Evolutionary conservation across 2,888 invertebrate genomes (phyloP), one percentile per base, ranked within the genome.

Genomic region (Tenthredo scrophulariae): DNA sequence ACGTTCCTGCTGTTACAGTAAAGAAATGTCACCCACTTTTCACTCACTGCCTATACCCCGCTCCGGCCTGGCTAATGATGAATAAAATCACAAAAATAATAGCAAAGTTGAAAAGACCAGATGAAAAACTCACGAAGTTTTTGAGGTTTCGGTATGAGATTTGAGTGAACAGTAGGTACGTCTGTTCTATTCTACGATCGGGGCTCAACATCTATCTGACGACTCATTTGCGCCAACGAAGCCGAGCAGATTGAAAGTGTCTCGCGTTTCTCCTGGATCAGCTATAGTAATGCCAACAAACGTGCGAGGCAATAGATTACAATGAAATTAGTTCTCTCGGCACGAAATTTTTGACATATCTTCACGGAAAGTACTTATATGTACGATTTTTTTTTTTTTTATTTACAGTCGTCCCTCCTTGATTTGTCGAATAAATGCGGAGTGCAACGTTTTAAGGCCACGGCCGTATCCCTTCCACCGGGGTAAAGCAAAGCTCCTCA

Each of bases 11-110:
- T 70, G 33, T 37, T 70, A 37, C 33, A 2, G 26, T 62, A n/a
- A 70, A 70, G 37, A 70, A 70, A 70, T 70, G 37, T 70, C 70
- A 70, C 29, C 70, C 33, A 70, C 70, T 70, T 33, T n/a, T 33
- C 70, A 70, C 70, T 70, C 70, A 70, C 70, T 70, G 70, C 37
- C 70, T 70, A 33, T 70, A 33, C 26, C 26, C 62, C 22, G 62
- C 26, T 62, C 10, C 62, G 26, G 26, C 62, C 9, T 62, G 62
- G 26, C 62, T 62, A 7, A 26, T 62, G 22, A 26, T 62, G 37
- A n/a, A 37, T 18, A 4, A 33, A 70, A 70, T 37, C 70, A 70
- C 18, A 37, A 70, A 37, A 70, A 33, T 33, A 1, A 1, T 5
- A 37, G n/a, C 22, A 18, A 7, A 2, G 22, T 10, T 22, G 7